Evolutionary conservation across 2,888 invertebrate species (phyloP), one percentile per base, ranked within the genome.

Genomic region (Spatulosminthurus flaviceps): DNA sequence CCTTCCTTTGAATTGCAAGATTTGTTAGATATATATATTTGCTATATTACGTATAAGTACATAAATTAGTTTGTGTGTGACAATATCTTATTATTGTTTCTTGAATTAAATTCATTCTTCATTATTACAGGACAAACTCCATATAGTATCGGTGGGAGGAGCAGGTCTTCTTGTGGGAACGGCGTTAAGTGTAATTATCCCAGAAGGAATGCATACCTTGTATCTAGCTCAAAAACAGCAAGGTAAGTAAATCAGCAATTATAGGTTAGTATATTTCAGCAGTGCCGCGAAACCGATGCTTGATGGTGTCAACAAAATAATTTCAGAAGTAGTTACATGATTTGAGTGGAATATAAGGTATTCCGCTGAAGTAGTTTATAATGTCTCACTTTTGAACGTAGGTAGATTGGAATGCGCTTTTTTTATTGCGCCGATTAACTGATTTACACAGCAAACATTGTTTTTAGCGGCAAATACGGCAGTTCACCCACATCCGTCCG

Each of bases 81-180:
- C n/a, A n/a, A n/a, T n/a, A n/a, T n/a, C n/a, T n/a, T n/a, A n/a
- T n/a, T n/a, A n/a, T n/a, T n/a, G n/a, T n/a, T n/a, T n/a, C n/a
- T n/a, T n/a, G n/a, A n/a, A n/a, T n/a, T n/a, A n/a, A n/a, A n/a
- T n/a, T n/a, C n/a, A n/a, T n/a, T n/a, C n/a, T n/a, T n/a, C n/a
- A n/a, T n/a, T n/a, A n/a, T n/a, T 69, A 29, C 29, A 98, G 97
- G 95, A 95, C 81, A 97, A 96, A 88, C 89, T 99, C 42, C 95
- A 97, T 87, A 91, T 95, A 86, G 93, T 98, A 43, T 97, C 98
- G 34, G 94, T 98, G 19, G 92, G 99, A 83, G 99, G 99, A 76
- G 98, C 99, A 9, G 99, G 99, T 0, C 90, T 99, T 9, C 90
- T 99, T 0, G 97, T 99, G 0, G 99, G 99, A 0, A 98, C 99